A percentile compares a stretch with the other conserved stretches of the same genome.
phyloP scores from a whole-genome alignment of 2,888 invertebrate species.

The Leptogaster cylindrica region DNA sequence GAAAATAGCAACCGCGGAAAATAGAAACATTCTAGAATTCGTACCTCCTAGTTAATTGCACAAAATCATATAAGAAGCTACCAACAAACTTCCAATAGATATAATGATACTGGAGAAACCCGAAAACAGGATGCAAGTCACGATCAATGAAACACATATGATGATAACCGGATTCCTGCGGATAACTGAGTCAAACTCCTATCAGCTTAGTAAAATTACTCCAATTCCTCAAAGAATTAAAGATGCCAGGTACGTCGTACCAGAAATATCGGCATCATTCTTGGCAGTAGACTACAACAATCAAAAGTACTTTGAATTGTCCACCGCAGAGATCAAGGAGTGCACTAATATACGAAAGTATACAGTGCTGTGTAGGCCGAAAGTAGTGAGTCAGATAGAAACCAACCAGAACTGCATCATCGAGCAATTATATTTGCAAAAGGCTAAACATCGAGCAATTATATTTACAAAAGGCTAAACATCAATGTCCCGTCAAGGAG shows the following conservation, averaged over 20 bases:
- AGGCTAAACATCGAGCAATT: no score
- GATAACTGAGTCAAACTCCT: background rate
- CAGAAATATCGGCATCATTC: conserved; percentile 10
- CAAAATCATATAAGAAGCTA: background rate
- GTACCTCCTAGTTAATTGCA: background rate
- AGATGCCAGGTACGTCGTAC: background rate
- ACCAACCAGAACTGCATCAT: background rate
- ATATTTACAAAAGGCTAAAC: background rate
- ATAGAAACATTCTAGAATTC: background rate
- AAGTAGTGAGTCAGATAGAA: background rate
- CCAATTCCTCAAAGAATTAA: background rate
- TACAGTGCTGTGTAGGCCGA: background rate
- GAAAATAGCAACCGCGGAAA: background rate
- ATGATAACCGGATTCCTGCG: background rate
- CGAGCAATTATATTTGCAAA: background rate
- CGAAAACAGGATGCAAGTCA: background rate
- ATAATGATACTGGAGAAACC: background rate
- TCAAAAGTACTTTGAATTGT: background rate
- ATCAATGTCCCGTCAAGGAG: background rate
- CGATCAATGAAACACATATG: background rate
- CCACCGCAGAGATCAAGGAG: background rate
- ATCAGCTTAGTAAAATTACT: background rate
- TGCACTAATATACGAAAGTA: background rate
- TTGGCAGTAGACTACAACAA: background rate
- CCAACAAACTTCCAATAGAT: background rate